Evolutionary conservation across 1,140 invertebrate species (phyloP).

Genomic region (Drosophila punjabiensis): DNA sequence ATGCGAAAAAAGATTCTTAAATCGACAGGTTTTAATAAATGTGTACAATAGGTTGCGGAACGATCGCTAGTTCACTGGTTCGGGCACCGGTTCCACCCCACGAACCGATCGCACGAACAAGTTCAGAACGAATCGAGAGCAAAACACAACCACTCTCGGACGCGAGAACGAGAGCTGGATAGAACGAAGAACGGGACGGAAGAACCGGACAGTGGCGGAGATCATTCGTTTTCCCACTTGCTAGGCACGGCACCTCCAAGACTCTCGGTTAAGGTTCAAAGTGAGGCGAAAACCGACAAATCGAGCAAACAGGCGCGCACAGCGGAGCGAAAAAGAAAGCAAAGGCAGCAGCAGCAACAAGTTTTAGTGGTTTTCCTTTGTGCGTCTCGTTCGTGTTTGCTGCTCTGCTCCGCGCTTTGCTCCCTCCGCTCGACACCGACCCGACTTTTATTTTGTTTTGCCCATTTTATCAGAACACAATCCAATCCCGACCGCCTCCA

Average conservation of each 20-base stretch:
- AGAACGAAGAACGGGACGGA: slow-evolving; percentile 25
- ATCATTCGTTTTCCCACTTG: slow-evolving; percentile 41
- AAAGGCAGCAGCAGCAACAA: slow-evolving; percentile 57
- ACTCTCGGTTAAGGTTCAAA: slow-evolving; percentile 75
- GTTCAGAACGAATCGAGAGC: neutral
- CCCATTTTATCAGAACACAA: slow-evolving; percentile 64
- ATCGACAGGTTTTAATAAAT: no score
- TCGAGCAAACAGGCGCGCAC: slow-evolving; percentile 42
- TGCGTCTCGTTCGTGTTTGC: slow-evolving; percentile 63
- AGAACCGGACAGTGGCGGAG: slow-evolving; percentile 16
- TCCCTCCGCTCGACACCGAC: slow-evolving; percentile 55
- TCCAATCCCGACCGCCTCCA: slow-evolving; percentile 62
- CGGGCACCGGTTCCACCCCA: neutral
- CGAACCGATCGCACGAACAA: neutral
- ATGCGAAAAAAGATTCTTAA: no score
- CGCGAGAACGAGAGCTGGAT: slow-evolving; percentile 8
- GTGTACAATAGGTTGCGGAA: neutral
- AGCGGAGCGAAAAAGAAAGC: slow-evolving; percentile 35
- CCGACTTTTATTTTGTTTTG: slow-evolving; percentile 76
- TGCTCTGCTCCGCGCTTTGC: slow-evolving; percentile 65
- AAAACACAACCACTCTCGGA: no score
- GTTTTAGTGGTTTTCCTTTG: slow-evolving; percentile 68
- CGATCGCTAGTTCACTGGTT: neutral
- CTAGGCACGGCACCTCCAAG: slow-evolving; percentile 32
- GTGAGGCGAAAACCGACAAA: slow-evolving; percentile 59